Base-by-base conservation (phyloP, 2,888 invertebrate genomes). In the Dynastes grantii region DNA sequence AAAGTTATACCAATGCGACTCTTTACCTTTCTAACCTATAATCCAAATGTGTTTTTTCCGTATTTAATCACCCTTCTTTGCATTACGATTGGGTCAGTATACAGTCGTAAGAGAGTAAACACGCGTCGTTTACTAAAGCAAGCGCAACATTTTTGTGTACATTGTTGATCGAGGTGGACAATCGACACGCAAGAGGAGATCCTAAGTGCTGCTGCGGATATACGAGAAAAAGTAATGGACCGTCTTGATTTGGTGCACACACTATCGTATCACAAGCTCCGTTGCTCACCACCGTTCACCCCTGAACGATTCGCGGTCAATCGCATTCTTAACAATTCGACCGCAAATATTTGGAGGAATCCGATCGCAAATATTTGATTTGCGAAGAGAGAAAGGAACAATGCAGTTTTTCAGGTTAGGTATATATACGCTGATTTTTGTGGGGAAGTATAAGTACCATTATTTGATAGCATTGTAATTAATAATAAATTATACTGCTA, bases 241-340 rank as follows among this genome's bases (percentile, higher is more conserved):
- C 87, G 84, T 82, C 82, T 83, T 85, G 85, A 86, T 86, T 87
- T 85, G 86, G 73, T 75, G 73, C 73, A 49, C 85, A 85, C 87
- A 85, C 85, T 86, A 86, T 86, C 85, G 84, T 83, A 86, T 87
- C 84, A 86, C 82, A 81, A 83, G 85, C 84, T 79, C 83, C 84
- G 81, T 83, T 85, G 85, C 83, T 67, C 81, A 80, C 78, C 81
- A 81, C 29, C 65, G 63, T 75, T 77, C 77, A 45, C 81, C 79
- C 68, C 61, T 63, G 61, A 75, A 61, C 73, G 73, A 49, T 61
- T 75, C 80, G 82, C 83, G 84, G 84, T 83, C 85, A 84, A 84
- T 84, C 82, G 84, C 81, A 84, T 85, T 84, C 85, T 83, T 81
- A 83, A 76, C 84, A 81, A 83, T 81, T 84, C 82, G 80, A 81